Evolutionary conservation across 2,888 invertebrate genomes (phyloP), one percentile per base, ranked within the genome.

Genomic region (Ganaspis brasiliensis): DNA sequence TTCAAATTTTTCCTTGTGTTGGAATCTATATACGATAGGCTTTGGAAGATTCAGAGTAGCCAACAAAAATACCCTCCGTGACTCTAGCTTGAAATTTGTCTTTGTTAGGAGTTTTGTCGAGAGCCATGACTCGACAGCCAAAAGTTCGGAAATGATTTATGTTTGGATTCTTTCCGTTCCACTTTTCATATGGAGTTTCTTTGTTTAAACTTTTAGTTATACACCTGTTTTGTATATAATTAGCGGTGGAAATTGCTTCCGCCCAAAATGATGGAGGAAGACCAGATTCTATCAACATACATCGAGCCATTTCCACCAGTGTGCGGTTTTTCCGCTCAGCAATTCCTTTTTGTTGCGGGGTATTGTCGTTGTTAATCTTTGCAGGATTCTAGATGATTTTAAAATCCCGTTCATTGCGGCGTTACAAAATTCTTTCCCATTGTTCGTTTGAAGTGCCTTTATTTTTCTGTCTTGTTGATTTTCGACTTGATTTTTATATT

Each of bases 121-220:
- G 67, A 19, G 45, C 31, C 21, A 67, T 78, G 9, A 76, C 83
- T 40, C 72, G 31, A 35, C 63, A 57, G 26, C 85, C 87, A 76
- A 87, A 87, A n/a, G 76, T 63, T 40, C 76, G 73, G 4, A 86
- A 14, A 31, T 85, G 78, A n/a, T n/a, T n/a, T n/a, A n/a, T n/a
- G n/a, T n/a, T n/a, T n/a, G n/a, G n/a, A n/a, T n/a, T n/a, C n/a
- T n/a, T n/a, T 24, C 16, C 56, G 55, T 61, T 14, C 40, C 40
- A 40, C 14, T 40, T 40, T 40, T 40, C 40, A 14, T 40, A 40
- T 10, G 40, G 14, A 40, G 40, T 40, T 40, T 10, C 40, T 14
- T 40, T 40, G 40, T 4, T 40, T 40, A 40, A 10, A 40, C 40
- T 40, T 40, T 40, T 40, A 8, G 40, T 40, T 1, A 40, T 9